Percentiles rank a stretch among this genome's conserved stretches.
These are phyloP conservation scores for Acinonyx jubatus DNA, from an alignment of 2,113 vertebrate species.

Conservation along the genomic window DNA sequence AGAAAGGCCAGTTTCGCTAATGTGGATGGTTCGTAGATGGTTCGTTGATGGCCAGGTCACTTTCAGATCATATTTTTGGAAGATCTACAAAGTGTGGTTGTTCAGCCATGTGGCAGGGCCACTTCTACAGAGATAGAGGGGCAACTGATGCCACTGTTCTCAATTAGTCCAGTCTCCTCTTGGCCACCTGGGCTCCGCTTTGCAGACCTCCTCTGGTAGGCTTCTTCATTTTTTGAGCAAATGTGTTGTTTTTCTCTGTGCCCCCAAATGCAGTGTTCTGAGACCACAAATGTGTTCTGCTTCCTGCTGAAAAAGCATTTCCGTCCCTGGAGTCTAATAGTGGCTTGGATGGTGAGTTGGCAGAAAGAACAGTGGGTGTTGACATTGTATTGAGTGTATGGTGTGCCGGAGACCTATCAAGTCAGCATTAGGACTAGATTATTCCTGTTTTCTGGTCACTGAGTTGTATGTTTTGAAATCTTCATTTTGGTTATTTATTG, in stretches of 20 bases:
- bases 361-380: slow-evolving; percentile 20
- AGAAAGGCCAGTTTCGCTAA: not conserved
- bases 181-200: not conserved
- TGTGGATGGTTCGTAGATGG: too few relatives aligned
- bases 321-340: not conserved
- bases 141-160: not conserved
- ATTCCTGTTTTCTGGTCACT: not conserved
- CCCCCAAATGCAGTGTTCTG: not conserved
- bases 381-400: not conserved
- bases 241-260: slow-evolving; percentile 37
- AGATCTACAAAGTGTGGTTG: not conserved
- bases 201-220: not conserved
- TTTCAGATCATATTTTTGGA: not conserved
- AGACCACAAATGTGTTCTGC: slow-evolving; percentile 43
- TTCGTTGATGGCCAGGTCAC: not conserved
- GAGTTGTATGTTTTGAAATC: slow-evolving; percentile 24
- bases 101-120: not conserved
- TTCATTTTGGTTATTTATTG: not conserved
- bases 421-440: not conserved
- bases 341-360: slow-evolving; percentile 34
- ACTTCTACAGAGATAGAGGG: not conserved
- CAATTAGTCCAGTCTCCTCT: not conserved
- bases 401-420: not conserved
- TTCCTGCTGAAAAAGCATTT: slow-evolving; percentile 54
- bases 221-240: slow-evolving; percentile 36